These are phyloP conservation scores for Arctocebus calabarensis DNA, from an alignment of 2,797 vertebrate genomes.

Conservation along the genomic window DNA sequence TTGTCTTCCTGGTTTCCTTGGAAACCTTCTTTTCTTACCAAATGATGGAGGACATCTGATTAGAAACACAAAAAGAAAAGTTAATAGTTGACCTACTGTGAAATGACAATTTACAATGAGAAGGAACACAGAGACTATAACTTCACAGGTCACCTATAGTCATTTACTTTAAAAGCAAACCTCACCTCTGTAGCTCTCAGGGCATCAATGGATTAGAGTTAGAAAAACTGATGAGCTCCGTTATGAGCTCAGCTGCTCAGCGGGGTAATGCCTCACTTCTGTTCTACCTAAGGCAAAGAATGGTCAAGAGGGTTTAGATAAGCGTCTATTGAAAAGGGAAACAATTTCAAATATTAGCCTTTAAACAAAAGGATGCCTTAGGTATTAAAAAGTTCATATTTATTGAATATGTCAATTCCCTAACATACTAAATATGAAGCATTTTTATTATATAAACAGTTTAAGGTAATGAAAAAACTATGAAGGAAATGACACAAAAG, in stretches of 20 bases:
- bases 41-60: background rate
- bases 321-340: background rate
- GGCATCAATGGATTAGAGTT: background rate
- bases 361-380: background rate
- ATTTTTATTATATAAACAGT: background rate
- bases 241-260: background rate
- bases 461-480: background rate
- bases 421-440: background rate
- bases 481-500: background rate
- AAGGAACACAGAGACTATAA: background rate
- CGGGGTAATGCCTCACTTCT: background rate
- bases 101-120: background rate
- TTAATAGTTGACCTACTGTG: background rate
- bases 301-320: background rate
- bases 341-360: background rate
- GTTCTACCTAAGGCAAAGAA: background rate
- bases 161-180: background rate
- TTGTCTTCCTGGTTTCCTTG: background rate
- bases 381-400: background rate
- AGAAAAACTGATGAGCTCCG: background rate
- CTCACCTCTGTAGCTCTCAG: background rate
- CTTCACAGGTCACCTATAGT: background rate
- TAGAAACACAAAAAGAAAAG: background rate
- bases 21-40: conserved; percentile 8
- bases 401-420: background rate